Conservation (phyloP, 2,888 invertebrate species). For the Yponomeuta evonymella region DNA sequence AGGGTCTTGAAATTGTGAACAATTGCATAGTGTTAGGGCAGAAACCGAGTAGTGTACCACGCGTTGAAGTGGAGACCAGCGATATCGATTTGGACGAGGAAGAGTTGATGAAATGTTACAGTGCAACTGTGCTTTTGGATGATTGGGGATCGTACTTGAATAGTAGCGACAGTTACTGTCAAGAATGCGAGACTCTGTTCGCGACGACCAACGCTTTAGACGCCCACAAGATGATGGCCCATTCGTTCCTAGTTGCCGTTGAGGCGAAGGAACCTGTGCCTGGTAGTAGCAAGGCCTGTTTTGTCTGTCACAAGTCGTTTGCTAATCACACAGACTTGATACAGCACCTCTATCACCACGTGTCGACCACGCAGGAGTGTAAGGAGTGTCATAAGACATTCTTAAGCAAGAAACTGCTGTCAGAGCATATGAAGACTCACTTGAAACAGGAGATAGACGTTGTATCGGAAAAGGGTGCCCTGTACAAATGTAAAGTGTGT, state of each 20-base stretch:
- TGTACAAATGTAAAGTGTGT: not conserved
- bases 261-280: slow-evolving; percentile 23
- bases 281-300: slow-evolving; percentile 19
- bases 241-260: slow-evolving; percentile 40
- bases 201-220: slow-evolving; percentile 42
- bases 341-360: slow-evolving; percentile 9
- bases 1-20: not conserved
- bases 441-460: not conserved
- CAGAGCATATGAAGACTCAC: not conserved
- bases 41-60: slow-evolving; percentile 25
- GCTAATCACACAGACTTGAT: slow-evolving; percentile 6
- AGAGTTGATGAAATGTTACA: slow-evolving; percentile 19
- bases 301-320: slow-evolving; percentile 5
- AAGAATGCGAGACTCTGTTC: slow-evolving; percentile 38
- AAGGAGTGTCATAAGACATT: not conserved
- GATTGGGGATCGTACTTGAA: slow-evolving; percentile 35
- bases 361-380: not conserved
- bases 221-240: slow-evolving; percentile 42
- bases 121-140: slow-evolving; percentile 30
- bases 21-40: slow-evolving; percentile 31
- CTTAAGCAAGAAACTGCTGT: not conserved
- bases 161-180: slow-evolving; percentile 35
- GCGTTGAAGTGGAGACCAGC: not conserved
- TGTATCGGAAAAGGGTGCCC: not conserved
- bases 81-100: not conserved